Evolutionary conservation across 2,888 invertebrate species (phyloP).

Genomic region (Hoplodrina blanda): DNA sequence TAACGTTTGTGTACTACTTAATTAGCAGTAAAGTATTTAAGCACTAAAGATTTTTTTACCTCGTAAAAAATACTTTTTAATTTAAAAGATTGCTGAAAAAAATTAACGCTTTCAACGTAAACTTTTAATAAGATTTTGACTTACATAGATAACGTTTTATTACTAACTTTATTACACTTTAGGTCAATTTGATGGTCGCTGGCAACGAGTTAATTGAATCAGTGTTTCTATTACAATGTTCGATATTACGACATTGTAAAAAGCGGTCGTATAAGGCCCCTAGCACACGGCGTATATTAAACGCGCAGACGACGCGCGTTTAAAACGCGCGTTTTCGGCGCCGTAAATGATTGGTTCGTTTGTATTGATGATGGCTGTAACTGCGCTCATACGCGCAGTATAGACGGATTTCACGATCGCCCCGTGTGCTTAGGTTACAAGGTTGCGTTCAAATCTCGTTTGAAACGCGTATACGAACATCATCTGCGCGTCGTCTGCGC

Average conservation of each 20-base stretch:
- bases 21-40: not conserved
- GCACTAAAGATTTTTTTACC: no score
- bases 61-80: slow-evolving; percentile 17
- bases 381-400: no score
- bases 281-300: no score
- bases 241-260: slow-evolving; percentile 25
- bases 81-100: slow-evolving; percentile 14
- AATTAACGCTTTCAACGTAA: slow-evolving; percentile 3
- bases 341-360: no score
- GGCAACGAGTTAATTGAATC: slow-evolving; percentile 50
- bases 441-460: no score
- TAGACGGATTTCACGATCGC: no score
- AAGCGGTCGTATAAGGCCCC: slow-evolving; percentile 20
- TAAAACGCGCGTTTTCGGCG: no score
- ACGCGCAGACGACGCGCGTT: no score
- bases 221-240: slow-evolving; percentile 28
- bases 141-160: slow-evolving; percentile 19
- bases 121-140: slow-evolving; percentile 25
- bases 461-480: no score
- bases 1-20: not conserved
- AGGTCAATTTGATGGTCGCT: slow-evolving; percentile 11
- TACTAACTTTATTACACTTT: slow-evolving; percentile 5
- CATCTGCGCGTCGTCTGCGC: no score
- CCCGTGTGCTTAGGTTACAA: no score
- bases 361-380: no score